A percentile compares a stretch with the other conserved stretches of the same genome.
These are phyloP conservation scores for Cryptocephalus primarius DNA, from an alignment of 2,888 invertebrate species.

Conservation along the genomic window DNA sequence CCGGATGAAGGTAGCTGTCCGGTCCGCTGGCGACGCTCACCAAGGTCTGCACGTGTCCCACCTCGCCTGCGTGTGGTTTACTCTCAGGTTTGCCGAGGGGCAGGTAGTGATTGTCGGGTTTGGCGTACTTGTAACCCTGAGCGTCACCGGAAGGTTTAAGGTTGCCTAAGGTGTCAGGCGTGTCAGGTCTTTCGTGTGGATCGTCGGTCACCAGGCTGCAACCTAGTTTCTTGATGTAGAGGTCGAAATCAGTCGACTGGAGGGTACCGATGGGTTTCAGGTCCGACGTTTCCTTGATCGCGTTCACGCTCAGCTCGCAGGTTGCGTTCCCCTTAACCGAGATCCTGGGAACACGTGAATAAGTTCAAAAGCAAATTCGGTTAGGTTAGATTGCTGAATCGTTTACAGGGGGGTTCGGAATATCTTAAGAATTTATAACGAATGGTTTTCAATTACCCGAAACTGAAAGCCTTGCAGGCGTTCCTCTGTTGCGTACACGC, in stretches of 20 bases:
- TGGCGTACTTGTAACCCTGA: not conserved
- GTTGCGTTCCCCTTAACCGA: constrained; percentile 50
- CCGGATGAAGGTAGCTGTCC: constrained; percentile 20
- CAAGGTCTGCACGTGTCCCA: constrained; percentile 3
- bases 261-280: constrained; percentile 43
- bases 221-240: constrained; percentile 45
- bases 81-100: not conserved
- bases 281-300: constrained; percentile 38
- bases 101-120: constrained; percentile 2
- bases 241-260: constrained; percentile 50
- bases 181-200: constrained; percentile 6
- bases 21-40: constrained; percentile 25
- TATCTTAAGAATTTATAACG: not conserved
- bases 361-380: too few relatives aligned
- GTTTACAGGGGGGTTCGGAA: too few relatives aligned
- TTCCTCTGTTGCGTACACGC: constrained; percentile 38
- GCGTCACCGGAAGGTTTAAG: not conserved
- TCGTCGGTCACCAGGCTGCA: constrained; percentile 37
- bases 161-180: constrained; percentile 8
- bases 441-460: constrained; percentile 36
- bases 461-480: constrained; percentile 40
- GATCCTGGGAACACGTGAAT: constrained; percentile 34
- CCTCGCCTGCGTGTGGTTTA: not conserved
- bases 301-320: constrained; percentile 43
- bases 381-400: too few relatives aligned